phyloP scores from a whole-genome alignment of 2,113 vertebrate species.

The Callocephalon fimbriatum region DNA sequence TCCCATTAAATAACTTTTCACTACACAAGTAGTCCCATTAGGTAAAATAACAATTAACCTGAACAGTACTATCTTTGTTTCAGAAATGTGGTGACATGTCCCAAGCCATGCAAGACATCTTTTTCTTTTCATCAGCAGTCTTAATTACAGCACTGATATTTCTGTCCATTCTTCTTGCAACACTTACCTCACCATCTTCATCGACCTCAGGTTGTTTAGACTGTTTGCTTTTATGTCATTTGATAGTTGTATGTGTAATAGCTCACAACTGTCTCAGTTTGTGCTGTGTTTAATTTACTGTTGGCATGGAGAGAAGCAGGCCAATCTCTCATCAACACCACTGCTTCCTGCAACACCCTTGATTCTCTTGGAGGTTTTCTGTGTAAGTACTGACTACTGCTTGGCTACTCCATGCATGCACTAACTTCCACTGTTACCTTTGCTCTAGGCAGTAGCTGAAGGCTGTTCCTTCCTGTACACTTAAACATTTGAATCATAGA shows the following conservation, averaged over 20 bases:
- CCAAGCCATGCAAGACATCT: rapidly evolving
- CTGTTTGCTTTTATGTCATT: not conserved
- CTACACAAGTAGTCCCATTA: not conserved
- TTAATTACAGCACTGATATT: not conserved
- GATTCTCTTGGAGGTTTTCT: not conserved
- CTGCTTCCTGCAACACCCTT: not conserved
- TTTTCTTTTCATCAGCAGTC: not conserved
- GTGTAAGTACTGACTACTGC: not conserved
- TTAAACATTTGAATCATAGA: not conserved
- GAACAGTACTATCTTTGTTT: not conserved
- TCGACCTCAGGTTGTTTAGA: not conserved
- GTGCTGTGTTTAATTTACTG: not conserved
- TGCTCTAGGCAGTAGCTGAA: not conserved
- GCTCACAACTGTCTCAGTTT: not conserved
- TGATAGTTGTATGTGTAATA: not conserved
- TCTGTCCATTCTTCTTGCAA: not conserved
- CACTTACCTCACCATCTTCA: rapidly evolving
- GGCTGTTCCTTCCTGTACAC: not conserved
- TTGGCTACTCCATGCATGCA: not conserved
- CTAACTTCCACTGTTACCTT: not conserved
- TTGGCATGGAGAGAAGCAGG: not conserved
- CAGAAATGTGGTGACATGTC: not conserved
- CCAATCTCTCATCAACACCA: not conserved
- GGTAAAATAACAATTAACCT: not conserved
- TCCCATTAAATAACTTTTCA: not conserved